phyloP scores from a whole-genome alignment of 1,140 invertebrate species.

The Drosophila funebris region DNA sequence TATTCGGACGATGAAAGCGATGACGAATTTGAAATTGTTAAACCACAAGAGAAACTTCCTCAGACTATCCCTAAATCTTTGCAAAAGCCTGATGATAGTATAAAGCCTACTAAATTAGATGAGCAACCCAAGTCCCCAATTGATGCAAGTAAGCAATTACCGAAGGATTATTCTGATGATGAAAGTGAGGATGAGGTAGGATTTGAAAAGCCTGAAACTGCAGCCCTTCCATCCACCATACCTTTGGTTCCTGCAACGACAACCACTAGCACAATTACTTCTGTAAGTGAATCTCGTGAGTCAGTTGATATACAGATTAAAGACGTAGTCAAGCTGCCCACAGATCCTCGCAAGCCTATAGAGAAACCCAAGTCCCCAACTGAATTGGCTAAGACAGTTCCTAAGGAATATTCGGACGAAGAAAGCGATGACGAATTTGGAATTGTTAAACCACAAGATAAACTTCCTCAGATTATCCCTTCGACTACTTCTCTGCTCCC shows the following conservation, averaged over 20 bases:
- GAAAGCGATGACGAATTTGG: constrained; percentile 14
- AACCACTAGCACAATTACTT: neutral
- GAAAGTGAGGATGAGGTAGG: neutral
- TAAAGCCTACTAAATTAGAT: neutral
- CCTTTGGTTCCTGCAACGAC: neutral
- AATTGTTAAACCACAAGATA: constrained; percentile 1
- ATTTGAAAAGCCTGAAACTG: neutral
- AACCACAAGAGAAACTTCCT: constrained; percentile 8
- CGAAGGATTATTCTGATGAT: neutral
- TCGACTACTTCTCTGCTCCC: neutral
- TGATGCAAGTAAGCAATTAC: neutral
- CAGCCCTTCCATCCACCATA: too few species aligned
- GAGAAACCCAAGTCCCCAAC: constrained; percentile 18
- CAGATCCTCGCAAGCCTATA: neutral
- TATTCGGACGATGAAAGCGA: constrained; percentile 35
- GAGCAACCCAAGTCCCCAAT: neutral
- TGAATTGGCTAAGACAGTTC: neutral
- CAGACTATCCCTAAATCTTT: neutral
- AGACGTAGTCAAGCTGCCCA: neutral
- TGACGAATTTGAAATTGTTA: constrained; percentile 15
- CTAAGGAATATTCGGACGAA: constrained; percentile 6
- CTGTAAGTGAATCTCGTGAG: neutral
- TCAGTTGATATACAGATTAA: neutral
- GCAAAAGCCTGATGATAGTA: neutral
- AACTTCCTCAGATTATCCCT: neutral